Conservation (phyloP, 2,797 vertebrate genomes). For the Xenops minutus region DNA sequence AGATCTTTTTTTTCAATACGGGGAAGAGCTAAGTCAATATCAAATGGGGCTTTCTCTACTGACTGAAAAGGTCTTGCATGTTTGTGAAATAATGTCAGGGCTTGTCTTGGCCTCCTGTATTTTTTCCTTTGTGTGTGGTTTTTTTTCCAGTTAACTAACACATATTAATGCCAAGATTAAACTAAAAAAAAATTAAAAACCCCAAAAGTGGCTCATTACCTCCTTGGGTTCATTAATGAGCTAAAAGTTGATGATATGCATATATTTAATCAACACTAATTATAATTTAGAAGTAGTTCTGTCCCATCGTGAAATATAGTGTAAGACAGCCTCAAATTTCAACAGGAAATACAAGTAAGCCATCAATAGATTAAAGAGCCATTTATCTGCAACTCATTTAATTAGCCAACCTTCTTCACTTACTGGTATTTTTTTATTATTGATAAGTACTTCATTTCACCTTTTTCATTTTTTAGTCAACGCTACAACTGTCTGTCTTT, state of each 20-base stretch:
- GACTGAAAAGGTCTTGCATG: neutral
- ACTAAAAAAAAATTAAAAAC: neutral
- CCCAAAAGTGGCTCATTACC: neutral
- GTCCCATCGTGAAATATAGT: neutral
- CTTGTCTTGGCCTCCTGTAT: neutral
- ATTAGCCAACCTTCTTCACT: neutral
- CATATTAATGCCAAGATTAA: neutral
- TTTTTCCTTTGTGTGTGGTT: neutral
- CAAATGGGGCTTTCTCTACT: neutral
- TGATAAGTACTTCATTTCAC: neutral
- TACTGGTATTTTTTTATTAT: neutral
- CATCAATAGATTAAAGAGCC: neutral
- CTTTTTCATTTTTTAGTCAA: neutral
- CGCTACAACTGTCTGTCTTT: neutral
- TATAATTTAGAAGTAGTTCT: neutral
- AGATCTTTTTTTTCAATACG: neutral
- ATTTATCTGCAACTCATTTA: neutral
- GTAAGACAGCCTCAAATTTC: neutral
- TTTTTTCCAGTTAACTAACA: neutral
- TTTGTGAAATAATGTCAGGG: neutral
- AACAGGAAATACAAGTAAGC: neutral
- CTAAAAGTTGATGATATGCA: neutral
- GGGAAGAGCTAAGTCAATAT: neutral
- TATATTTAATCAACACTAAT: constrained; percentile 26
- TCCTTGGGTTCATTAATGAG: neutral